Evolutionary conservation across 23 tunicate genomes (phyloP).

Genomic region (Phallusia fumigata): DNA sequence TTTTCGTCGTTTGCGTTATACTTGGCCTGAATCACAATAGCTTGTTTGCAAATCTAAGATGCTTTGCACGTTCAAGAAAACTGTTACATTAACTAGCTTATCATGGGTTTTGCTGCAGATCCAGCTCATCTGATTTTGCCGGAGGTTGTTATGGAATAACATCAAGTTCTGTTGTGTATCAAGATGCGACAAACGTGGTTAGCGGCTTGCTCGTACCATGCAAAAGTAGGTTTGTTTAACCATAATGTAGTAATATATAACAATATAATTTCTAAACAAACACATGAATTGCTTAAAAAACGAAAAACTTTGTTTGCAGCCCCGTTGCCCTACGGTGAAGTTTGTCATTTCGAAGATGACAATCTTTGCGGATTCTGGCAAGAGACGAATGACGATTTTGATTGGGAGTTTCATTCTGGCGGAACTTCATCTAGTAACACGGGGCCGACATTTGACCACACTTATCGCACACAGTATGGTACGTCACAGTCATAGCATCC

Average conservation of each 20-base stretch:
- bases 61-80: too few species aligned
- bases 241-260: not conserved
- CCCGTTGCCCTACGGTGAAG: slow-evolving; percentile 27
- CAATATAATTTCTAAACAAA: too few species aligned
- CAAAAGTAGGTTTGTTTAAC: slow-evolving; percentile 8
- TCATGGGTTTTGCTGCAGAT: not conserved
- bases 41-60: too few species aligned
- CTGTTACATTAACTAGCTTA: too few species aligned
- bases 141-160: slow-evolving; percentile 69
- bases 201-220: slow-evolving; percentile 47
- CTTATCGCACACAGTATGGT: slow-evolving; percentile 55
- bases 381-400: slow-evolving; percentile 68
- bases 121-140: slow-evolving; percentile 14
- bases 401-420: slow-evolving; percentile 44
- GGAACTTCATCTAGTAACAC: slow-evolving; percentile 12
- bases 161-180: not conserved
- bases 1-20: too few species aligned
- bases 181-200: slow-evolving; percentile 3
- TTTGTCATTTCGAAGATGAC: slow-evolving; percentile 58
- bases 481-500: too few species aligned
- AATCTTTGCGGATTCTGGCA: slow-evolving; percentile 66
- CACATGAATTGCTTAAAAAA: too few species aligned
- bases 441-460: slow-evolving; percentile 51
- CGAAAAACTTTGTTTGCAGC: slow-evolving; percentile 1
- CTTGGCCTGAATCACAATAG: too few species aligned